Base-by-base conservation (phyloP, 2,888 invertebrate species). In the Gymnosoma rotundatum region DNA sequence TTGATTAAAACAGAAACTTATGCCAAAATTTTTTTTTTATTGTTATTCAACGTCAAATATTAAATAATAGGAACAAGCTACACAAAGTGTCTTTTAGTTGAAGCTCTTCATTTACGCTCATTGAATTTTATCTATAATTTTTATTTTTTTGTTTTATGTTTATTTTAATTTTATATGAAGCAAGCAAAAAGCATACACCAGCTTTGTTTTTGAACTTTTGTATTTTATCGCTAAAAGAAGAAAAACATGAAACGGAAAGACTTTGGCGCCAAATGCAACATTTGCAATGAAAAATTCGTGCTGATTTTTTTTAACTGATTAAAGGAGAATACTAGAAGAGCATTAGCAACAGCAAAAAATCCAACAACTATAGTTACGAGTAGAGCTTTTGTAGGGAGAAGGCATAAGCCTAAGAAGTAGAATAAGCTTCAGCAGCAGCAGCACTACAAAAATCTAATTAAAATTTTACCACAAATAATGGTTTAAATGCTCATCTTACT, bases 231-330 rank as follows among this genome's bases (percentile, higher is more conserved):
- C 83, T 61, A 72, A 48, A 60, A 64, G 50, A 56, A 61, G 32
- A 60, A 54, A 63, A 76, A 70, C 66, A 76, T 72, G 36, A 78
- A 81, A 81, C 76, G 72, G 64, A 78, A 78, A 74, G 81, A 73
- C 84, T 84, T 84, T 84, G 84, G 84, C 84, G 84, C 84, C 84
- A 81, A 84, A 84, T 81, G 84, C 81, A 78, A 81, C 84, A 84
- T 84, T 84, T 84, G 61, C 81, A 78, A 84, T 84, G 80, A 81
- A 75, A 81, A 74, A 84, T 84, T 84, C 84, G 84, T 84, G 84
- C 84, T 63, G 84, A 84, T 84, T 84, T 84, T 81, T 81, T 81
- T 81, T 25, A 74, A 70, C 84, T 84, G 84, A 84, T 84, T 84
- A 81, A 67, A 84, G 63, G 56, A 36, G 74, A 74, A 56, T 72